Evolutionary conservation across 2,113 vertebrate species (phyloP).

Genomic region (Hystrix cristata): DNA sequence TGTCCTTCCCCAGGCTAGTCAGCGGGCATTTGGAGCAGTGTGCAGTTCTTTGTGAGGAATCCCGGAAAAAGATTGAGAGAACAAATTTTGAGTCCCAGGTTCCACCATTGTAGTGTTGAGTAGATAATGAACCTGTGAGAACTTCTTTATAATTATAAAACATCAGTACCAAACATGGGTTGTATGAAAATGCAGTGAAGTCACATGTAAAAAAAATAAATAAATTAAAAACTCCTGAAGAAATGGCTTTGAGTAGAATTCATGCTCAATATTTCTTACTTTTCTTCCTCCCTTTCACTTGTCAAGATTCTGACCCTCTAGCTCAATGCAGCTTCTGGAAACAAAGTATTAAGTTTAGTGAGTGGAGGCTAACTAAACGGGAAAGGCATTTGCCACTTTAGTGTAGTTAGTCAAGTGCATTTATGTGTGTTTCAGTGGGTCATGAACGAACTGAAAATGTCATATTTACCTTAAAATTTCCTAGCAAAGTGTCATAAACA

Average conservation of each 20-base stretch:
- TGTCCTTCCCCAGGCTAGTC: not conserved
- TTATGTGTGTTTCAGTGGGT: not conserved
- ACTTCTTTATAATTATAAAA: not conserved
- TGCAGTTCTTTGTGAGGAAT: not conserved
- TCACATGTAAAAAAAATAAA: not conserved
- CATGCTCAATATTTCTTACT: not conserved
- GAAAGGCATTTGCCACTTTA: not conserved
- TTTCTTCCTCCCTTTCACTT: not conserved
- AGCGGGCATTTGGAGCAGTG: accelerated
- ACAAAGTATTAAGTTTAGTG: not conserved
- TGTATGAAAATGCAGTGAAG: not conserved
- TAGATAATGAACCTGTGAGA: not conserved
- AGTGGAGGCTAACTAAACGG: accelerated
- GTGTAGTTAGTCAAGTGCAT: not conserved
- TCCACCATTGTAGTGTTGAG: not conserved
- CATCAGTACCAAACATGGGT: not conserved
- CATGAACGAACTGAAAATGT: not conserved
- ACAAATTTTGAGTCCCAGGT: too few relatives aligned
- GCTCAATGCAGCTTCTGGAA: not conserved
- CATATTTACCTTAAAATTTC: not conserved
- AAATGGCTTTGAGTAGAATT: not conserved
- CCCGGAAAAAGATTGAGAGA: not conserved
- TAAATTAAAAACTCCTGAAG: not conserved
- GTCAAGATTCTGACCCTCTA: not conserved
- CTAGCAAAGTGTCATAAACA: not conserved